Conservation (phyloP, 2,113 vertebrate species). For the Melanostigma gelatinosum region DNA sequence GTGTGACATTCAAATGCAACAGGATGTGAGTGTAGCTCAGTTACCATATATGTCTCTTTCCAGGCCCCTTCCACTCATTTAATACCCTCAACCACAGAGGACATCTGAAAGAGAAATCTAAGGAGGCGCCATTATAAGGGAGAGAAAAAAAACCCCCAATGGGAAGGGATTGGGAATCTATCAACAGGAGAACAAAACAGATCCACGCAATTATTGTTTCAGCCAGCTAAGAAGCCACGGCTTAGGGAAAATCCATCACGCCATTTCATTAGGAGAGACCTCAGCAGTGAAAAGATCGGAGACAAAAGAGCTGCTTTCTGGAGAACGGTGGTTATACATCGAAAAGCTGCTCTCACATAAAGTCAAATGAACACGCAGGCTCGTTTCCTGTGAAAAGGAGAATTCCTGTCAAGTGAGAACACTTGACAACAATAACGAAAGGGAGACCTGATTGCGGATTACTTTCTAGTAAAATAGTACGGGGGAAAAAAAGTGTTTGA, state of each 20-base stretch:
- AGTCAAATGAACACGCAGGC: constrained; percentile 59
- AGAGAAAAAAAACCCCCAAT: constrained; percentile 28
- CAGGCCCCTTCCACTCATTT: constrained; percentile 16
- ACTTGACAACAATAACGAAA: constrained; percentile 18
- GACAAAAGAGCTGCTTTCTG: constrained; percentile 62
- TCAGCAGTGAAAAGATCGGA: constrained; percentile 52
- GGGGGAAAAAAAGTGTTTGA: neutral
- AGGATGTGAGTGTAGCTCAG: constrained; percentile 37
- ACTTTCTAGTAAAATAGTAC: neutral
- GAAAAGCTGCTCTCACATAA: constrained; percentile 58
- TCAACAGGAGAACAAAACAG: constrained; percentile 57
- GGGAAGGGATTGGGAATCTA: constrained; percentile 58
- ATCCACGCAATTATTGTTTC: constrained; percentile 64
- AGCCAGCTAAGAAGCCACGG: constrained; percentile 50
- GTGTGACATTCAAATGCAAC: constrained; percentile 19
- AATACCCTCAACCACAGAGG: constrained; percentile 31
- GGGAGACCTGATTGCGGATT: constrained; percentile 10
- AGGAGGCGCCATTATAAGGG: constrained; percentile 32
- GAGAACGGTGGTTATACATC: constrained; percentile 42
- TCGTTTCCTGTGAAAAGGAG: constrained; percentile 32
- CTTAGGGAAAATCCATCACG: constrained; percentile 75
- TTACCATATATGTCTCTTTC: constrained; percentile 39
- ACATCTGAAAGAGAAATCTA: constrained; percentile 39
- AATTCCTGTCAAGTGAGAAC: constrained; percentile 49
- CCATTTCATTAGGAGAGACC: constrained; percentile 67